Evolutionary conservation across 1,140 invertebrate species (phyloP), one percentile per base, ranked within the genome.

Genomic region (Drosophila setifemur): DNA sequence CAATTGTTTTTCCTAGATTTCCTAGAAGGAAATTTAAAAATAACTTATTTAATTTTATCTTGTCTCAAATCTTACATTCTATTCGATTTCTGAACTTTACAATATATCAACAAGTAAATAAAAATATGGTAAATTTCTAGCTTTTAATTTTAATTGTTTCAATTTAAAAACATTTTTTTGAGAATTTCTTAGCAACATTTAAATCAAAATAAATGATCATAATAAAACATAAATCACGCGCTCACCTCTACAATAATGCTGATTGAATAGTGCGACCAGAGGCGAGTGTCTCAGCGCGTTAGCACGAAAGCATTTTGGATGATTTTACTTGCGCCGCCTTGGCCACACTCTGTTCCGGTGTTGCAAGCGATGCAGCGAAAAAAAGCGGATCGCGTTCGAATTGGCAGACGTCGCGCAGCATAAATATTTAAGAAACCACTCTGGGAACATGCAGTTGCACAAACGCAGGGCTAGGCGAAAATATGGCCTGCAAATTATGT

Each of bases 401-500:
- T 55, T 66, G 26, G 39, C 28, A 43, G 35, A 21, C 47, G 40
- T 31, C 25, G 25, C 16, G 31, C 31, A 47, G 44, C 48, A 73
- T 73, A 66, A 77, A 83, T 82, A 83, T 48, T 68, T 45, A 16
- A 61, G 55, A 39, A 50, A 58, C 25, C 37, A 29, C 25, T 25
- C 33, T 5, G 45, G 42, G 29, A 85, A 76, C 61, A 76, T 85
- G 81, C 74, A 79, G 61, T 66, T 85, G 75, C 70, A 70, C 47
- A 79, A 79, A 54, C 66, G 81, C 39, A 85, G 78, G 68, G 67
- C 81, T 18, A 86, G 75, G 45, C 79, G 52, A 73, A 86, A 85
- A 85, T 69, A 85, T 85, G 81, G 81, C 81, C 67, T 69, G 55
- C 72, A 53, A 79, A 85, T 85, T 85, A 73, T 83, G 68, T 85